A percentile compares a stretch with the other conserved stretches of the same genome.
Evolutionary conservation across 2,797 vertebrate species (phyloP).

Genomic region (Geotrypetes seraphini): DNA sequence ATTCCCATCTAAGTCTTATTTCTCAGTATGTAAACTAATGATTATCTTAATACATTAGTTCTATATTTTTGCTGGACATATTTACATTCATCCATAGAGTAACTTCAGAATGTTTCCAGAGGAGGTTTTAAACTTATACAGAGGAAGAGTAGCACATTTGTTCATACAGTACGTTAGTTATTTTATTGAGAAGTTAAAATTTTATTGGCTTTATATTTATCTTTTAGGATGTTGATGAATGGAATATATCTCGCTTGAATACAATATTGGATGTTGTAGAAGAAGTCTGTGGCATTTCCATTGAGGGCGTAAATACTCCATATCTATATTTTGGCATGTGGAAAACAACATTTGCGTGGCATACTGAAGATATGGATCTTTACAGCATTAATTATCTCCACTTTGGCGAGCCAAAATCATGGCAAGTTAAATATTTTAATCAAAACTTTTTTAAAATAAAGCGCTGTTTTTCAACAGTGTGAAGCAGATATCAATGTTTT

Average conservation of each 20-base stretch:
- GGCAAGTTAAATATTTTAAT: conserved; percentile 58
- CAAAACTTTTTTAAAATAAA: not conserved
- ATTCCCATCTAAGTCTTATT: too few species aligned
- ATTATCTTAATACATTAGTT: too few species aligned
- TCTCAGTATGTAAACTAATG: too few species aligned
- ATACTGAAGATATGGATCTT: conserved; percentile 97
- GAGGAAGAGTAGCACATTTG: too few species aligned
- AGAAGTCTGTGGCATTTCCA: conserved; percentile 89
- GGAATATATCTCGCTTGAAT: conserved; percentile 90
- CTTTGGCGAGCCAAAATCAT: conserved; percentile 95
- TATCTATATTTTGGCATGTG: conserved; percentile 98
- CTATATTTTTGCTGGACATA: not conserved
- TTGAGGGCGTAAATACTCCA: conserved; percentile 93
- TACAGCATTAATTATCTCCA: conserved; percentile 98
- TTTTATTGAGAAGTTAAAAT: conserved; percentile 5
- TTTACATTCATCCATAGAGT: conserved; percentile 1
- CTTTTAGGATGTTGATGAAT: conserved; percentile 78
- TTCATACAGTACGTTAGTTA: not conserved
- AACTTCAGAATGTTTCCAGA: not conserved
- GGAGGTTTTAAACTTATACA: conserved; percentile 5
- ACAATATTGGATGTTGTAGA: conserved; percentile 88
- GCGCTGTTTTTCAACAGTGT: too few species aligned
- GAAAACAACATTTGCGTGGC: conserved; percentile 97
- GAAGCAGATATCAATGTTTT: too few species aligned
- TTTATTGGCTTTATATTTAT: conserved; percentile 5